Evolutionary conservation across 1,140 invertebrate species (phyloP).

Genomic region (Drosophila mojavensis): DNA sequence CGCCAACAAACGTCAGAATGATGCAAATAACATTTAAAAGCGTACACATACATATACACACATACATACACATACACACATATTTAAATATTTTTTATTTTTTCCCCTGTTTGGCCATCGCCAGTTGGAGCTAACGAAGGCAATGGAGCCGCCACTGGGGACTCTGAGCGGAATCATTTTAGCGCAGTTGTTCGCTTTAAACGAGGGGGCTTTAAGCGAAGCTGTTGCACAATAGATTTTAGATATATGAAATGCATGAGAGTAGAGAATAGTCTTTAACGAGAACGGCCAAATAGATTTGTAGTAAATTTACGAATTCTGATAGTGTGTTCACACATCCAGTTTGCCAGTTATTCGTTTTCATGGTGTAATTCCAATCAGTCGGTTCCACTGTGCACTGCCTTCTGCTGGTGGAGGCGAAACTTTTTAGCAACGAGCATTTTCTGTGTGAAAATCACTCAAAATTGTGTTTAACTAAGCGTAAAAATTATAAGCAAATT

Average conservation of each 20-base stretch:
- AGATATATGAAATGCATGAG: not conserved
- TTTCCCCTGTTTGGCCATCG: conserved; percentile 32
- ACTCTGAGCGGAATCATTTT: conserved; percentile 44
- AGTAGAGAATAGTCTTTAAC: too few relatives aligned
- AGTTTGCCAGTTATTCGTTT: not conserved
- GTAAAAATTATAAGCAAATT: conserved; percentile 83
- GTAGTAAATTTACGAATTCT: too few relatives aligned
- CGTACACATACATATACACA: not conserved
- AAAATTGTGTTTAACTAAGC: conserved; percentile 83
- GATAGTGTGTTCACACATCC: too few relatives aligned
- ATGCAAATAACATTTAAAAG: conserved; percentile 75
- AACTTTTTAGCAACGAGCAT: conserved; percentile 71
- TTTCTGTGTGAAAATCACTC: conserved; percentile 81
- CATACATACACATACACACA: too few relatives aligned
- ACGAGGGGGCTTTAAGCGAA: not conserved
- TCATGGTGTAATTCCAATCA: not conserved
- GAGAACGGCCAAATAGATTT: too few relatives aligned
- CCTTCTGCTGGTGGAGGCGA: conserved; percentile 40
- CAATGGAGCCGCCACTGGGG: conserved; percentile 44
- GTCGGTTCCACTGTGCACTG: conserved; percentile 42
- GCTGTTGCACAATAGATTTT: conserved; percentile 6
- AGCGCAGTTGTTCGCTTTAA: conserved; percentile 45
- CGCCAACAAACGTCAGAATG: conserved; percentile 32
- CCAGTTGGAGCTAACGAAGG: conserved; percentile 48
- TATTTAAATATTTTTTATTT: not conserved